These are phyloP conservation scores for Scrobipalpa costella DNA, from an alignment of 2,888 invertebrate species.

Conservation along the genomic window DNA sequence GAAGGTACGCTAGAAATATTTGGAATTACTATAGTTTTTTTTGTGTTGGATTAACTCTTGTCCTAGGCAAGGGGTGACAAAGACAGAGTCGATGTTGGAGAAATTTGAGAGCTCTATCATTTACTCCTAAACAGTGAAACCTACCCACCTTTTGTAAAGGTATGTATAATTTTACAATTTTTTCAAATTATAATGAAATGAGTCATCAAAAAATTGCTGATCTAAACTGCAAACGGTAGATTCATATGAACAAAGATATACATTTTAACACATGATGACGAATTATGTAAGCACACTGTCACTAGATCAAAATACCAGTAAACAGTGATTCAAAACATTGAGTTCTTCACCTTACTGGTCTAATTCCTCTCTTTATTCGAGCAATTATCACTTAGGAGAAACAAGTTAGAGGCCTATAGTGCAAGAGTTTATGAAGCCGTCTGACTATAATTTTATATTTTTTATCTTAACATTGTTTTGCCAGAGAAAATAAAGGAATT, in stretches of 20 bases:
- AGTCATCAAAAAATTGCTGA: no score
- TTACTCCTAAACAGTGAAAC: no score
- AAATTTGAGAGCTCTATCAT: no score
- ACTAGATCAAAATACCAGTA: conserved; percentile 16
- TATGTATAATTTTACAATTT: no score
- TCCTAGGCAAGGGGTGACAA: no score
- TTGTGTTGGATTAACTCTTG: background rate
- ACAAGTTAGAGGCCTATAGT: conserved; percentile 40
- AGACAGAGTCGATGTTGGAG: no score
- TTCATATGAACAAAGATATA: background rate
- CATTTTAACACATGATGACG: background rate
- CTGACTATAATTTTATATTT: background rate
- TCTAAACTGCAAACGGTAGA: background rate
- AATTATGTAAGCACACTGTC: background rate
- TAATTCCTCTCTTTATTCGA: conserved; percentile 65
- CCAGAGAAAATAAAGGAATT: no score
- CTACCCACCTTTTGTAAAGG: no score
- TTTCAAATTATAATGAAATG: no score
- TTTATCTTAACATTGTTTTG: no score
- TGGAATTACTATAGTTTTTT: background rate
- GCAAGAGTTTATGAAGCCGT: conserved; percentile 25
- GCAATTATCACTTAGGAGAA: conserved; percentile 58
- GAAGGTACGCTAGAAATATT: background rate
- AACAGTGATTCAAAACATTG: conserved; percentile 36
- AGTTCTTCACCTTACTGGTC: conserved; percentile 51